phyloP scores from a whole-genome alignment of 2,797 vertebrate species.

The Scolopax rusticola region DNA sequence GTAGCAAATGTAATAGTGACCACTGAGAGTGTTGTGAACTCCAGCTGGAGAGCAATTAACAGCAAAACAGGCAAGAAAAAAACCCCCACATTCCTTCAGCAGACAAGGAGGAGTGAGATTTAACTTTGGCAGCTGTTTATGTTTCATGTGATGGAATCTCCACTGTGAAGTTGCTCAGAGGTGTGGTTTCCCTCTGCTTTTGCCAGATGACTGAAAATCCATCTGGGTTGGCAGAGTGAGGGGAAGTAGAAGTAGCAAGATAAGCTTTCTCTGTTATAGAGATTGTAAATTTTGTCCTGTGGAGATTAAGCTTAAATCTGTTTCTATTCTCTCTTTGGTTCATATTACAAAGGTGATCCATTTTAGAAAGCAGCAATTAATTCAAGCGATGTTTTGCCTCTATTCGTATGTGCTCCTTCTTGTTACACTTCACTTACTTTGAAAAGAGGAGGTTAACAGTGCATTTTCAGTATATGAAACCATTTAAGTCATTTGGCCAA shows the following conservation, averaged over 20 bases:
- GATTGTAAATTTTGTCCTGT: not conserved
- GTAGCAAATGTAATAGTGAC: not conserved
- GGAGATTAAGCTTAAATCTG: not conserved
- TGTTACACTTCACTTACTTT: not conserved
- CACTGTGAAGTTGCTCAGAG: not conserved
- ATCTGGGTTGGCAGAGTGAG: not conserved
- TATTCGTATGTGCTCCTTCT: not conserved
- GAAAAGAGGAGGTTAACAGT: not conserved
- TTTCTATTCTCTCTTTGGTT: not conserved
- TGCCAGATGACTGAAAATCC: constrained; percentile 36
- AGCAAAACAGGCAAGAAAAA: not conserved
- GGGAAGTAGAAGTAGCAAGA: not conserved
- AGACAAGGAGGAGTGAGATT: not conserved
- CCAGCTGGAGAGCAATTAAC: not conserved
- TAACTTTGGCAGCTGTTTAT: constrained; percentile 1
- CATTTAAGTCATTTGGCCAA: not conserved
- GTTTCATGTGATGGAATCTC: not conserved
- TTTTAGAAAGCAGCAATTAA: not conserved
- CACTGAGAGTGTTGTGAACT: not conserved
- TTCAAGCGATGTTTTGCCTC: not conserved
- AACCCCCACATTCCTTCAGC: not conserved
- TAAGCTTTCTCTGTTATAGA: not conserved
- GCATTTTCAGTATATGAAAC: not conserved
- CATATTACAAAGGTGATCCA: not conserved
- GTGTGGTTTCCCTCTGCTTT: constrained; percentile 42